Conservation (phyloP, 2,113 vertebrate genomes). For the Bufo gargarizans region DNA sequence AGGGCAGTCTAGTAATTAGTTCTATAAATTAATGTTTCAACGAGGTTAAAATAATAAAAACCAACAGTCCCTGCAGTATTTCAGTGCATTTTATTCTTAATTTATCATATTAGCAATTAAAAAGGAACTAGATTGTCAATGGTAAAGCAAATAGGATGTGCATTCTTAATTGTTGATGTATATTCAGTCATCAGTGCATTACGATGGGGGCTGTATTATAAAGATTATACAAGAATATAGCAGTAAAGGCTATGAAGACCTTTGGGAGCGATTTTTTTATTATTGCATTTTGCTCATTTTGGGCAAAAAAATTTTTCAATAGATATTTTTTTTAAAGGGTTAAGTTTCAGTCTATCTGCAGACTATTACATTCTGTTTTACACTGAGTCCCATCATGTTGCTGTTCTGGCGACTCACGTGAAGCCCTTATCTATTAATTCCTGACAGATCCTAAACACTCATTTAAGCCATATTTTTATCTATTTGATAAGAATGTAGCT, state of each 20-base stretch:
- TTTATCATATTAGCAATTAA: constrained; percentile 76
- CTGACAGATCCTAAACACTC: too few relatives aligned
- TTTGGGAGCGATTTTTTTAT: too few relatives aligned
- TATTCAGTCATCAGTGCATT: constrained; percentile 68
- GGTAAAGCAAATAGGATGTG: constrained; percentile 69
- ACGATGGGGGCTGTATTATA: constrained; percentile 38
- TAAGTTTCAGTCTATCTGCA: too few relatives aligned
- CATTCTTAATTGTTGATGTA: constrained; percentile 73
- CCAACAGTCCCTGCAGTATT: constrained; percentile 70
- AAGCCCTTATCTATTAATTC: too few relatives aligned
- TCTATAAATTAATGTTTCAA: constrained; percentile 72
- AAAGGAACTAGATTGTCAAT: constrained; percentile 74
- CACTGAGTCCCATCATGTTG: too few relatives aligned
- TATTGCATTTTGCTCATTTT: too few relatives aligned
- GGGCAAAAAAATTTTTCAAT: too few relatives aligned
- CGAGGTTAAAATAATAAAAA: constrained; percentile 64
- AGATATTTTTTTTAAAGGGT: too few relatives aligned
- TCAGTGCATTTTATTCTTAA: constrained; percentile 77
- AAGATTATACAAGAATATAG: neutral
- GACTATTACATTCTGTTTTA: too few relatives aligned
- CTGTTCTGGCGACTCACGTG: too few relatives aligned
- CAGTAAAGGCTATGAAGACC: neutral
- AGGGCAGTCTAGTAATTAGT: constrained; percentile 70
- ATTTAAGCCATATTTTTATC: too few relatives aligned
- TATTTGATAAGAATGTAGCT: too few relatives aligned